These are phyloP conservation scores for Macropodus opercularis DNA, from an alignment of 2,797 vertebrate species.

Conservation along the genomic window DNA sequence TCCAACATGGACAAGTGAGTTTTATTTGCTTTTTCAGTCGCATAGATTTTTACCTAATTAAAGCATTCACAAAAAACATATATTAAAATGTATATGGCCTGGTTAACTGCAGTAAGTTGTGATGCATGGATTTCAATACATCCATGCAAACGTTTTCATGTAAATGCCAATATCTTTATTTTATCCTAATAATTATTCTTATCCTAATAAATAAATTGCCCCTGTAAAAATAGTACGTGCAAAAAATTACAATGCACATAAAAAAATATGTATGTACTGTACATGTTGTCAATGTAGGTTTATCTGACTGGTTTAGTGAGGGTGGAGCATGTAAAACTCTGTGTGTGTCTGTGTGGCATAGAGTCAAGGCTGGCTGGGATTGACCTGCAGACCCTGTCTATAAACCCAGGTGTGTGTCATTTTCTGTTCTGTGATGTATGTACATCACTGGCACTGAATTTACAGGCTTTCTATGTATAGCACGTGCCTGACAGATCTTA, in stretches of 20 bases:
- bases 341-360: slow-evolving; percentile 31
- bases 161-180: too few species aligned
- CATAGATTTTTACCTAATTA: slow-evolving; percentile 20
- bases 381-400: slow-evolving; percentile 31
- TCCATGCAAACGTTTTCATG: too few species aligned
- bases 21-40: slow-evolving; percentile 22
- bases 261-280: too few species aligned
- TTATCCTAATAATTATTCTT: too few species aligned
- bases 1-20: slow-evolving; percentile 17
- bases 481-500: slow-evolving; percentile 76
- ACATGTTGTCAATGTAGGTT: neutral
- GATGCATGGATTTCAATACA: too few species aligned
- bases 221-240: too few species aligned
- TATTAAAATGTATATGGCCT: slow-evolving; percentile 11
- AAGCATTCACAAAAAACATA: slow-evolving; percentile 17
- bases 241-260: too few species aligned
- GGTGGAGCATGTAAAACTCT: slow-evolving; percentile 10
- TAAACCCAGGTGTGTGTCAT: slow-evolving; percentile 13
- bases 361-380: slow-evolving; percentile 51
- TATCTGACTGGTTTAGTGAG: slow-evolving; percentile 15
- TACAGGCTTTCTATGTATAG: slow-evolving; percentile 76
- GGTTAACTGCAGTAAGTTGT: too few species aligned
- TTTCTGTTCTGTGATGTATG: slow-evolving; percentile 25
- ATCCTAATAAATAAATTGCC: too few species aligned
- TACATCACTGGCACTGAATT: slow-evolving; percentile 59